phyloP scores from a whole-genome alignment of 2,113 vertebrate species.

The Phasianus colchicus region DNA sequence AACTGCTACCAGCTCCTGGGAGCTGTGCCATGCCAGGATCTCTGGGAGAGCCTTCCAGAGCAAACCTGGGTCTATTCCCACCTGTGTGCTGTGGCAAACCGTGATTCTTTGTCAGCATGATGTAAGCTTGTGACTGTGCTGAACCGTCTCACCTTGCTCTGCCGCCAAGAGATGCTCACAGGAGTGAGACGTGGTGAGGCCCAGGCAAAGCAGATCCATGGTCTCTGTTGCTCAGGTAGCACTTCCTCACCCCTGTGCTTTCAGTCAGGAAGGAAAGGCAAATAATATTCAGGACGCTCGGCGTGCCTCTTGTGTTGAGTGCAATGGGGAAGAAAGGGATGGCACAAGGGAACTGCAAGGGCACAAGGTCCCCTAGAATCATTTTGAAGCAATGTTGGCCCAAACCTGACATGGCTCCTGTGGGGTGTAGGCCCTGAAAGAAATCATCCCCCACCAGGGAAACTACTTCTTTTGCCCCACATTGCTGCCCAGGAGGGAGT shows the following conservation, averaged over 20 bases:
- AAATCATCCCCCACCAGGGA: neutral
- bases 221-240: neutral
- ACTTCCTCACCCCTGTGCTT: neutral
- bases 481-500: neutral
- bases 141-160: neutral
- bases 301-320: neutral
- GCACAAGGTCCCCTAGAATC: neutral
- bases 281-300: neutral
- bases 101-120: neutral
- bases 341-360: neutral
- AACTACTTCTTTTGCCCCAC: neutral
- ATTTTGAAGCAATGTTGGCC: neutral
- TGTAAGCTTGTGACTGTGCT: accelerated
- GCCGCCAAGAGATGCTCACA: neutral
- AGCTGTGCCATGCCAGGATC: neutral
- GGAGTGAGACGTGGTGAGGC: neutral
- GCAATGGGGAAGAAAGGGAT: neutral
- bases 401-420: neutral
- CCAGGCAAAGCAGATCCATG: neutral
- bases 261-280: neutral
- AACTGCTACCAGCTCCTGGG: neutral
- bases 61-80: neutral
- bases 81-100: accelerated
- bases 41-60: neutral
- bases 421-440: neutral